Percentiles rank a stretch among this genome's conserved stretches.
Evolutionary conservation across 2,888 invertebrate species (phyloP).

Genomic region (Apamea sordens): DNA sequence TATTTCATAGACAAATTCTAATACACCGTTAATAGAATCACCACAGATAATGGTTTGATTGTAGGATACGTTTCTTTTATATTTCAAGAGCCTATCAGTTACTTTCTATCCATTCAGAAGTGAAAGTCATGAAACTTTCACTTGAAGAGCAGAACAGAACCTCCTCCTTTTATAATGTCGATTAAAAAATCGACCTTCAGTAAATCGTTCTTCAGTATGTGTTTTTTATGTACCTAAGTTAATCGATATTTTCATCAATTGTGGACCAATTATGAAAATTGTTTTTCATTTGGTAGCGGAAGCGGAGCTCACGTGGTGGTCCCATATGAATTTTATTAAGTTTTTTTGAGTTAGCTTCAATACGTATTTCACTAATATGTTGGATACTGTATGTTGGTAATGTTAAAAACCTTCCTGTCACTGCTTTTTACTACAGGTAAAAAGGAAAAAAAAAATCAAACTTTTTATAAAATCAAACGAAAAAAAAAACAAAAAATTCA

Average conservation of each 20-base stretch:
- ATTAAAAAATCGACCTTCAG: not conserved
- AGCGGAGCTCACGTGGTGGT: not conserved
- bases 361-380: not conserved
- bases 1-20: not conserved
- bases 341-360: not conserved
- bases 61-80: not conserved
- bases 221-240: no score
- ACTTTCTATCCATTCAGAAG: not conserved
- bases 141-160: no score
- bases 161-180: no score
- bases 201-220: no score
- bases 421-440: no score
- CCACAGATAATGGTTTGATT: not conserved
- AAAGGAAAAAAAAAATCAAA: no score
- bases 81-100: not conserved
- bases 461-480: no score
- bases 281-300: not conserved
- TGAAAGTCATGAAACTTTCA: constrained; percentile 1
- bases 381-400: no score
- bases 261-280: not conserved
- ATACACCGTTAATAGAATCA: not conserved
- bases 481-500: not conserved
- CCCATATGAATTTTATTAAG: not conserved
- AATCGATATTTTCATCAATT: not conserved
- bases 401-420: not conserved